These are phyloP conservation scores for Muraenolepis orangiensis DNA, from an alignment of 2,797 vertebrate species.

Conservation along the genomic window DNA sequence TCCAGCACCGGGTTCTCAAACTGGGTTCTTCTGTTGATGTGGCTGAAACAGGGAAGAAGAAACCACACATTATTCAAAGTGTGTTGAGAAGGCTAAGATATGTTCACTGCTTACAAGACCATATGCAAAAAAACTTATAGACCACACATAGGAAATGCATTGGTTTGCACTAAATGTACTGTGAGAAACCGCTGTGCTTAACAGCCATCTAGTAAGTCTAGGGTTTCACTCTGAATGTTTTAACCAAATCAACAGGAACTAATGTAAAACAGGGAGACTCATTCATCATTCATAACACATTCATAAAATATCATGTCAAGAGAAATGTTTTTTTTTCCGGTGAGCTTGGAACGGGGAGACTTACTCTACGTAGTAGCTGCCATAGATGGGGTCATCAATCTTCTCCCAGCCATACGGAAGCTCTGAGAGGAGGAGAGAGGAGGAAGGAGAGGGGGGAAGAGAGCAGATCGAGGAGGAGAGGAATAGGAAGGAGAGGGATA, in stretches of 20 bases:
- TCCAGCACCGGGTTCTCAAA: constrained; percentile 99
- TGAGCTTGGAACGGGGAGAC: constrained; percentile 50
- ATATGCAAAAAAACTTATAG: neutral
- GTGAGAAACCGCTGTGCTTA: neutral
- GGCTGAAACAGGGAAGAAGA: constrained; percentile 73
- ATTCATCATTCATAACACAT: constrained; percentile 41
- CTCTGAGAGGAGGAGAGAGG: constrained; percentile 79
- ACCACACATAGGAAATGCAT: neutral
- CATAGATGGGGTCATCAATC: constrained; percentile 92
- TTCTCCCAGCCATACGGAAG: constrained; percentile 95
- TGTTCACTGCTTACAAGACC: too few relatives aligned
- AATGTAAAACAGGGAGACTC: constrained; percentile 28
- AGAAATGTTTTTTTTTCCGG: constrained; percentile 33
- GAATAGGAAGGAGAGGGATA: constrained; percentile 42
- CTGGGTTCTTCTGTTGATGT: constrained; percentile 99
- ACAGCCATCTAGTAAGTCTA: neutral
- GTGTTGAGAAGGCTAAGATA: neutral
- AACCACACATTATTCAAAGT: constrained; percentile 8
- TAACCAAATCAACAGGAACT: constrained; percentile 32
- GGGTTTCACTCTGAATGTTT: constrained; percentile 25
- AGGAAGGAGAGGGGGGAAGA: constrained; percentile 69
- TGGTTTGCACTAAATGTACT: neutral
- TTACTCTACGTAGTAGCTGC: constrained; percentile 94
- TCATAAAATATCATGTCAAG: constrained; percentile 20
- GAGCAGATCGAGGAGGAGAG: constrained; percentile 58